Conservation (phyloP, 2,888 invertebrate genomes). For the Lycaena phlaeas region DNA sequence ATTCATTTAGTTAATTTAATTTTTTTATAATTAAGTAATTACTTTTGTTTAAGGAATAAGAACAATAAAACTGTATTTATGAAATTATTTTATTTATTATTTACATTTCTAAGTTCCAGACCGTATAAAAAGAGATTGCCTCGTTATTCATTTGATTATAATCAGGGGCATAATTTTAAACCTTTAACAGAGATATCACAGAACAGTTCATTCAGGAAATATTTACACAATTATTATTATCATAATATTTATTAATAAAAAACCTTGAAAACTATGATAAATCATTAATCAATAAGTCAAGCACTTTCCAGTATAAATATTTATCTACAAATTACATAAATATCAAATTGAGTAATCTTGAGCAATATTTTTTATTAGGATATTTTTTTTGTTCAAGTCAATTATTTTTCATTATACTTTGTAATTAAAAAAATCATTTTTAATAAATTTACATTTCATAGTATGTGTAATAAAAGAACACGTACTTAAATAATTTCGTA, state of each 20-base stretch:
- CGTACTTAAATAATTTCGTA: too few relatives aligned
- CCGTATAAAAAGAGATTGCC: neutral
- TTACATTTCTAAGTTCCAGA: neutral
- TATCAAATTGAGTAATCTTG: too few relatives aligned
- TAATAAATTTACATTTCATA: too few relatives aligned
- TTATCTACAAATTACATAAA: too few relatives aligned
- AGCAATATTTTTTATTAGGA: too few relatives aligned
- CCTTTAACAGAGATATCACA: constrained; percentile 25
- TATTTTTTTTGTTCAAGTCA: too few relatives aligned
- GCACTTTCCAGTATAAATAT: too few relatives aligned
- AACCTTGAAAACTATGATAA: neutral
- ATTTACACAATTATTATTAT: neutral
- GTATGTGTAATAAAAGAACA: too few relatives aligned
- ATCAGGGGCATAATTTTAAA: neutral
- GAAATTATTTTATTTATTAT: constrained; percentile 4
- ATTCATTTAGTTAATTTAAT: too few relatives aligned
- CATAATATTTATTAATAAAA: neutral
- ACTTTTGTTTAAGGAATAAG: neutral
- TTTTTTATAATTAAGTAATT: too few relatives aligned
- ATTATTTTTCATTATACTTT: too few relatives aligned
- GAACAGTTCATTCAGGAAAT: constrained; percentile 15
- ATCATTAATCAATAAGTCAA: neutral
- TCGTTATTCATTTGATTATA: neutral
- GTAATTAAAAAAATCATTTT: too few relatives aligned
- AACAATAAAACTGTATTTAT: neutral